Conservation (phyloP, 1,140 invertebrate species). For the Drosophila subobscura region DNA sequence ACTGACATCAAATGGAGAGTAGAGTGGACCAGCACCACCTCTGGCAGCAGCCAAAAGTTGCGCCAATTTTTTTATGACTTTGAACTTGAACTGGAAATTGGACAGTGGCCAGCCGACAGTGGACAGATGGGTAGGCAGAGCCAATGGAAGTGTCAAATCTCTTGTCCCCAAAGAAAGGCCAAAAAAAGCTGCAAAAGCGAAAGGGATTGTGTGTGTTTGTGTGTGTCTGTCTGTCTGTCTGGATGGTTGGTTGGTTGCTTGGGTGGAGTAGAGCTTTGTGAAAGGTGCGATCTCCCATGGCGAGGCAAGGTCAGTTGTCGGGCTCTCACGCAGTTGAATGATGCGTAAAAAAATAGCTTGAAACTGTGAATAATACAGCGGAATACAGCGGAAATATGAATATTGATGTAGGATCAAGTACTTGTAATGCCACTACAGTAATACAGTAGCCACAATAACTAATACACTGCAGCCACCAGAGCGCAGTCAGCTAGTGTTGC, state of each 20-base stretch:
- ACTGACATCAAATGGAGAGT: slow-evolving; percentile 20
- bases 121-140: background rate
- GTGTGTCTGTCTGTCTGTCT: too few relatives aligned
- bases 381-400: background rate
- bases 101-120: background rate
- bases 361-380: too few relatives aligned
- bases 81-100: slow-evolving; percentile 75
- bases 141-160: background rate
- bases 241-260: too few relatives aligned
- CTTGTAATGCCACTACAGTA: background rate
- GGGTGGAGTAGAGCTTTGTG: slow-evolving; percentile 12
- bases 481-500: too few relatives aligned
- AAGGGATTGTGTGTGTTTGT: background rate
- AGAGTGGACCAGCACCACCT: background rate
- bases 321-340: slow-evolving; percentile 18
- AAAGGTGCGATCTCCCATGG: slow-evolving; percentile 39
- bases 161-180: slow-evolving; percentile 30
- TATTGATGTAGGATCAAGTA: background rate
- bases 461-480: too few relatives aligned
- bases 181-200: slow-evolving; percentile 22
- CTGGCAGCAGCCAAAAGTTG: slow-evolving; percentile 44
- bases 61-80: slow-evolving; percentile 76
- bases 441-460: too few relatives aligned
- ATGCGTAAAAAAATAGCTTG: too few relatives aligned
- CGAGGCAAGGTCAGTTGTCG: slow-evolving; percentile 19